Conservation (phyloP, 2,113 vertebrate species). For the Cygnus atratus region DNA sequence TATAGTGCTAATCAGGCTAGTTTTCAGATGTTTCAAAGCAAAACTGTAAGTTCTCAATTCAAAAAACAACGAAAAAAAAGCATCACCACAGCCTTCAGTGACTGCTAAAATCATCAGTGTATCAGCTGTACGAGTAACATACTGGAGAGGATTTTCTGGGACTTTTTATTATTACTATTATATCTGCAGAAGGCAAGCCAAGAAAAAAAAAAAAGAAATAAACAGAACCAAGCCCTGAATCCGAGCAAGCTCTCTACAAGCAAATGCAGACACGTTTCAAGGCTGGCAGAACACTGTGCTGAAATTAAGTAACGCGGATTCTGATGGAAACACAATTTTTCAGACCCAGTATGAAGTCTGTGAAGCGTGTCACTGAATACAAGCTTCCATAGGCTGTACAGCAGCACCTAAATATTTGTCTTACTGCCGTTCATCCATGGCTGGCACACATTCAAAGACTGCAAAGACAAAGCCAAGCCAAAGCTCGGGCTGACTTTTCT, state of each 20-base stretch:
- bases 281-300: slow-evolving; percentile 5
- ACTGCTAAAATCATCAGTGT: not conserved
- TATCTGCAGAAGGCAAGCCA: slow-evolving; percentile 20
- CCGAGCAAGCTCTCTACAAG: not conserved
- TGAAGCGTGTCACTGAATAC: not conserved
- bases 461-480: slow-evolving; percentile 47
- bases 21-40: not conserved
- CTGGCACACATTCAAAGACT: slow-evolving; percentile 41
- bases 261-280: not conserved
- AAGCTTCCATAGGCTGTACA: slow-evolving; percentile 33
- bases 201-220: not conserved
- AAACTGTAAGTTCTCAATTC: not conserved
- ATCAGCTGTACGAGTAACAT: not conserved
- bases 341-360: not conserved
- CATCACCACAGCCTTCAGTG: not conserved
- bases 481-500: slow-evolving; percentile 50
- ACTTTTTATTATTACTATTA: not conserved
- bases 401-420: slow-evolving; percentile 54
- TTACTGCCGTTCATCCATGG: slow-evolving; percentile 14
- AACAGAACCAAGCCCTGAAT: not conserved
- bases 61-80: not conserved
- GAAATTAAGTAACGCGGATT: slow-evolving; percentile 9
- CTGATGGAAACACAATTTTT: not conserved
- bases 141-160: not conserved
- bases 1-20: not conserved